A percentile compares a stretch with the other conserved stretches of the same genome.
phyloP scores from a whole-genome alignment of 1,140 invertebrate species.

The Olivierus martensii region DNA sequence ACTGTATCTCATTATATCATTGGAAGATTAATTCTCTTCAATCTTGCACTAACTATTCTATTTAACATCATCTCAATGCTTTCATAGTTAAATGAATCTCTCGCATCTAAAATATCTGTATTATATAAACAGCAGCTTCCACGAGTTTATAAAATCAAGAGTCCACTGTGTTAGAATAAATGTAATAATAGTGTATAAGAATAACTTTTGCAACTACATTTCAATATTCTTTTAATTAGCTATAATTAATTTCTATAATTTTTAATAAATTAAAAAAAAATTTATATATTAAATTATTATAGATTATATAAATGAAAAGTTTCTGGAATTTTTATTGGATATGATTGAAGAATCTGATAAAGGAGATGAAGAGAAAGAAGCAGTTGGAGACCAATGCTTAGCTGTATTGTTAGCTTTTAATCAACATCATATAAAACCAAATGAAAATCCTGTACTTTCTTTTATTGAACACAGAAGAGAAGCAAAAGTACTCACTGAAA shows the following conservation, averaged over 20 bases:
- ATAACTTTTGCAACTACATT: too few relatives aligned
- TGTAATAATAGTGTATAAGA: too few relatives aligned
- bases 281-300: neutral
- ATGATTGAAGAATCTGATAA: conserved; percentile 40
- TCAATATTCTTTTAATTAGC: too few relatives aligned
- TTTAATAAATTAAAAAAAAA: neutral
- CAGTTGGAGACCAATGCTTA: conserved; percentile 66
- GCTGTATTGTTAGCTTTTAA: conserved; percentile 73
- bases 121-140: too few relatives aligned
- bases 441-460: conserved; percentile 59
- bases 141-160: too few relatives aligned
- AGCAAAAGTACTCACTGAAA: conserved; percentile 77
- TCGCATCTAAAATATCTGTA: too few relatives aligned
- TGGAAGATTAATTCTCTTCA: too few relatives aligned
- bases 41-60: too few relatives aligned
- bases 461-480: conserved; percentile 50
- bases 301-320: conserved; percentile 12
- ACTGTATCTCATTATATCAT: too few relatives aligned
- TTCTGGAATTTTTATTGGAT: conserved; percentile 34
- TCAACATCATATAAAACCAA: conserved; percentile 52
- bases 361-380: conserved; percentile 41
- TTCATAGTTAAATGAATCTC: too few relatives aligned
- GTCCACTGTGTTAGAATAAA: too few relatives aligned
- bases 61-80: too few relatives aligned
- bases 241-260: neutral